These are phyloP conservation scores for Ephydatia muelleri DNA, from an alignment of 37 sponge, comb jelly and placozoan species.

Conservation along the genomic window DNA sequence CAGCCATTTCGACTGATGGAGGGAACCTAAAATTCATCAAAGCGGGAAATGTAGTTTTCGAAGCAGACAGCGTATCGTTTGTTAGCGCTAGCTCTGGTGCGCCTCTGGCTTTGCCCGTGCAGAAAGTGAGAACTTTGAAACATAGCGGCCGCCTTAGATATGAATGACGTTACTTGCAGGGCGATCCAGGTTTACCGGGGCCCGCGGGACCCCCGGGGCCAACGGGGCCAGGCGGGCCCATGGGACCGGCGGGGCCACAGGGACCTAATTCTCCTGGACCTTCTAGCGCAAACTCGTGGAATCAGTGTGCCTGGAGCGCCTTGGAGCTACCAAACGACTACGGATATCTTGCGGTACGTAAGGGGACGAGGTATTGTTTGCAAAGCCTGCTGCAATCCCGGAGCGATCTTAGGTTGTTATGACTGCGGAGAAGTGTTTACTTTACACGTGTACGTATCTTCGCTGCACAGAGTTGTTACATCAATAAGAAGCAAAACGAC, in stretches of 20 bases:
- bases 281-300: constrained; percentile 27
- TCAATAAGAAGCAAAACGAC: constrained; percentile 34
- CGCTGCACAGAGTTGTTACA: constrained; percentile 23
- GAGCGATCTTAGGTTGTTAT: no score
- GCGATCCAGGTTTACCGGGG: constrained; percentile 3
- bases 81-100: neutral
- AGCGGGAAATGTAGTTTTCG: constrained; percentile 50
- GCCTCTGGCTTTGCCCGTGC: neutral
- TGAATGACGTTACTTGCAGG: neutral
- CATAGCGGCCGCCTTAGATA: neutral
- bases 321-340: constrained; percentile 49
- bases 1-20: constrained; percentile 47
- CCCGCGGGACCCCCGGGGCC: constrained; percentile 17
- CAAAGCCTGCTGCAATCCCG: no score
- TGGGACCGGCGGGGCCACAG: neutral
- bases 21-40: constrained; percentile 29
- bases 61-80: constrained; percentile 12
- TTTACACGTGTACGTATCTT: constrained; percentile 3
- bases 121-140: neutral
- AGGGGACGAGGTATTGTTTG: neutral
- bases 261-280: neutral
- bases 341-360: constrained; percentile 63
- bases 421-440: neutral
- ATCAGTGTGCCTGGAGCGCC: constrained; percentile 53
- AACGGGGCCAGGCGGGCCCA: neutral